Percentiles rank a stretch among this genome's conserved stretches.
Evolutionary conservation across 2,888 invertebrate species (phyloP).

Genomic region (Pseudolycoriella hygida): DNA sequence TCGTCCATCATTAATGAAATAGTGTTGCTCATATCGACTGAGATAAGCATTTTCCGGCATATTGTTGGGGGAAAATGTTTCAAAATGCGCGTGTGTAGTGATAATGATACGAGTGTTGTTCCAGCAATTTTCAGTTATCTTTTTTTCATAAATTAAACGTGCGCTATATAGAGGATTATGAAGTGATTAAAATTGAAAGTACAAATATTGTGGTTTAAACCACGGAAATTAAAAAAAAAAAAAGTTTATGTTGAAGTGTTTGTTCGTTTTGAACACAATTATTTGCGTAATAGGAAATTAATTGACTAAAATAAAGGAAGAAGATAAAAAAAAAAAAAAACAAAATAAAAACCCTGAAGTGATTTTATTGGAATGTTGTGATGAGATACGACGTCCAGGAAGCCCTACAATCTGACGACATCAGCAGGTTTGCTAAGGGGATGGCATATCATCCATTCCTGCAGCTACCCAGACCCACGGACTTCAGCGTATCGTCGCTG

Average conservation of each 20-base stretch:
- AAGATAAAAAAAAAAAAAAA: slow-evolving; percentile 7
- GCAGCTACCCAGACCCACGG: slow-evolving; percentile 79
- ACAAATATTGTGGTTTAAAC: too few species aligned
- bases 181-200: too few species aligned
- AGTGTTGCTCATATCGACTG: slow-evolving; percentile 9
- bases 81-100: slow-evolving; percentile 1
- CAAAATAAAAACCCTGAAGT: slow-evolving; percentile 1
- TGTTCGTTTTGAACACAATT: too few species aligned
- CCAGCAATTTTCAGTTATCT: too few species aligned
- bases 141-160: too few species aligned
- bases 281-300: too few species aligned
- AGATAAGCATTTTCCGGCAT: not conserved
- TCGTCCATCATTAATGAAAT: slow-evolving; percentile 19
- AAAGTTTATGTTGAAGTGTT: too few species aligned
- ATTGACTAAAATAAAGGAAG: too few species aligned
- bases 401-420: slow-evolving; percentile 32
- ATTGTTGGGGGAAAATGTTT: not conserved
- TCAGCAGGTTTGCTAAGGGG: slow-evolving; percentile 31
- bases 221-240: too few species aligned
- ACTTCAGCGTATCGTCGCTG: slow-evolving; percentile 83
- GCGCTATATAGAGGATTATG: too few species aligned
- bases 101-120: not conserved
- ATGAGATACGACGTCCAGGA: slow-evolving; percentile 33
- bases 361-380: slow-evolving; percentile 18
- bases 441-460: slow-evolving; percentile 77